Base-by-base conservation (phyloP, 2,113 vertebrate genomes). In the Xyrauchen texanus region DNA sequence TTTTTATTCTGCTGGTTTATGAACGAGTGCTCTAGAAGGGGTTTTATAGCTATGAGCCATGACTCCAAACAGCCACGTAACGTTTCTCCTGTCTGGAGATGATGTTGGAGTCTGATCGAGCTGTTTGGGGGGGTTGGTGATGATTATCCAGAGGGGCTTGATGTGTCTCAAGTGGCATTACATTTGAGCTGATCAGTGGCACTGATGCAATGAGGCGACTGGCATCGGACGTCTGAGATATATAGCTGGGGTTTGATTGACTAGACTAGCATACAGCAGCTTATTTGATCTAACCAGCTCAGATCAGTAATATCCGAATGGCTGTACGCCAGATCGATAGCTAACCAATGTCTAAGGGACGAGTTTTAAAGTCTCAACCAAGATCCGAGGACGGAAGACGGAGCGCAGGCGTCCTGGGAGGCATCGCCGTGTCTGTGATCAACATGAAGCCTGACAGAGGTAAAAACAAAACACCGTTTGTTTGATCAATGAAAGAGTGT, bases 401-500 rank as follows among this genome's bases (percentile, higher is more conserved):
- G 81, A 82, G 81, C 57, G 55, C 16, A 4, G 72, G 53, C 60
- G 51, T 69, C 47, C 68, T 15, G 67, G 84, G 87, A 85, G 87
- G 51, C 87, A 65, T 83, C 88, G 88, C 83, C 84, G 90, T 91
- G 90, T 92, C 93, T 85, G 86, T 92, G 90, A 89, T 88, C 86
- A 94, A 92, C 87, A 98, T 99, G 97, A 99, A 98, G 94, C 86
- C 96, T 76, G 96, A 98, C 82, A 87, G 95, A 98, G 97, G 97
- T 98, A 96, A 91, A 90, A 4, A 5, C 8, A 44, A 13, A 68
- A 16, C 8, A 9, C 5, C 34, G 21, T 42, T 11, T 67, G 44
- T 34, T 44, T 80, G 52, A 66, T 63, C 53, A 6, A 34, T 58
- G 34, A 52, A 67, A 49, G 47, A 6, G 47, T 49, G 70, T 74